Base-by-base conservation (phyloP, 2,888 invertebrate species). In the Willowsia nigromaculata region DNA sequence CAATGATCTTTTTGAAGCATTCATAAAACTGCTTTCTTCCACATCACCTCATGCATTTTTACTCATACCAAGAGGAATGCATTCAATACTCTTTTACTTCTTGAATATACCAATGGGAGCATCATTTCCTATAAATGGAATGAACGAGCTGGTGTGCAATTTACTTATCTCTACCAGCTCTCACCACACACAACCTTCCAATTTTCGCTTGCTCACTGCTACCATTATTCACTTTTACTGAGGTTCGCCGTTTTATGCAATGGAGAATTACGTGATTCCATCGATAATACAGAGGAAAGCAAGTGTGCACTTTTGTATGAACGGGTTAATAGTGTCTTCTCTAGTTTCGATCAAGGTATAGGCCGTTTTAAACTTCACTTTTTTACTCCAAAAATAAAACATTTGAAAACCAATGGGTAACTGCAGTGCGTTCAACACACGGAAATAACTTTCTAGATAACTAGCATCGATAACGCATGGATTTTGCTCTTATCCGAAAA, bases 11-110 rank as follows among this genome's bases (percentile, higher is more conserved):
- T 82, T 50, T 18, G 47, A 71, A 33, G 27, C 25, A 76, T 47
- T 56, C 40, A 76, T 30, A 76, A 85, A 76, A 62, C 76, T 37
- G 37, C 68, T 76, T 78, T 59, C 85, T 74, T 62, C 62, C 76
- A 62, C 76, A 76, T 62, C 85, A 62, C 59, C 59, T 85, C 76
- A 76, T 85, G 22, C 76, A 85, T 76, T 76, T 59, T 43, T 74
- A 56, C 74, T 18, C n/a, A 9, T 27, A 81, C 43, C n/a, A 81
- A 18, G 43, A 22, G 33, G 43, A n/a, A 74, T 50, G 74, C 74
- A 74, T 74, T 18, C 50, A 74, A 47, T 27, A 43, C 50, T 1
- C 30, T 30, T 13, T 74, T 27, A n/a, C n/a, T 30, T 50, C 50
- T 9, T 22, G 18, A 71, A 25, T 22, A 43, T 71, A 43, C 71